A percentile compares a stretch with the other conserved stretches of the same genome.
These are phyloP conservation scores for Lithobates pipiens DNA, from an alignment of 2,797 vertebrate species.

Conservation along the genomic window DNA sequence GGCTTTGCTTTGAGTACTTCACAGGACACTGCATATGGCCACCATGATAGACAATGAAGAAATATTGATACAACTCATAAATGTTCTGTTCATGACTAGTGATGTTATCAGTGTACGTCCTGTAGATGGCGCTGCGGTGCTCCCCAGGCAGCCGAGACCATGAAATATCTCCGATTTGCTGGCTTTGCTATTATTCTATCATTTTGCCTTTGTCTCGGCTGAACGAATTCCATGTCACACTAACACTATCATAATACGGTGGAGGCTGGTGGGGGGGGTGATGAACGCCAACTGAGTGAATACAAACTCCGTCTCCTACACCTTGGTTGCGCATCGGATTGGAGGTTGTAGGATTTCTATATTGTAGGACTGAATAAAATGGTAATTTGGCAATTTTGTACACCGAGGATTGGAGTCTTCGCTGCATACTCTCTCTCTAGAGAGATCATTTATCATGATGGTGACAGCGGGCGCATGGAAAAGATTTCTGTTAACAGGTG, in stretches of 20 bases:
- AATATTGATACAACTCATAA: too few species aligned
- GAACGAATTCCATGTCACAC: slow-evolving; percentile 43
- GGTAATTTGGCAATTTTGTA: too few species aligned
- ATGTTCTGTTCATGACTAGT: too few species aligned
- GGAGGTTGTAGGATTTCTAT: neutral
- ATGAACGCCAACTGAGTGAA: neutral
- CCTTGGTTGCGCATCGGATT: neutral
- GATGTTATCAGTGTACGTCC: neutral
- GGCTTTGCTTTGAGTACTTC: too few species aligned
- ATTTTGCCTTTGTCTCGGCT: slow-evolving; percentile 29
- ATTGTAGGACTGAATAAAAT: too few species aligned
- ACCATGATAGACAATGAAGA: too few species aligned
- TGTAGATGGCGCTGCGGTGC: slow-evolving; percentile 48
- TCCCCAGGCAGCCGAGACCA: neutral
- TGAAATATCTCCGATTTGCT: slow-evolving; percentile 23
- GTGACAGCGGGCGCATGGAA: too few species aligned
- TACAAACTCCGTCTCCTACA: neutral
- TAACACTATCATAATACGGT: slow-evolving; percentile 16
- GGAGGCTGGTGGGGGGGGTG: neutral
- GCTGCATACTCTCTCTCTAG: too few species aligned
- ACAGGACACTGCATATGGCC: too few species aligned
- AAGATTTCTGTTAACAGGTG: too few species aligned
- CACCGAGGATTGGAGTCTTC: too few species aligned
- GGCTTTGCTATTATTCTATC: neutral
- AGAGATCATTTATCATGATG: too few species aligned